Conservation (phyloP, 2,888 invertebrate species). For the Sarcophaga caerulescens region DNA sequence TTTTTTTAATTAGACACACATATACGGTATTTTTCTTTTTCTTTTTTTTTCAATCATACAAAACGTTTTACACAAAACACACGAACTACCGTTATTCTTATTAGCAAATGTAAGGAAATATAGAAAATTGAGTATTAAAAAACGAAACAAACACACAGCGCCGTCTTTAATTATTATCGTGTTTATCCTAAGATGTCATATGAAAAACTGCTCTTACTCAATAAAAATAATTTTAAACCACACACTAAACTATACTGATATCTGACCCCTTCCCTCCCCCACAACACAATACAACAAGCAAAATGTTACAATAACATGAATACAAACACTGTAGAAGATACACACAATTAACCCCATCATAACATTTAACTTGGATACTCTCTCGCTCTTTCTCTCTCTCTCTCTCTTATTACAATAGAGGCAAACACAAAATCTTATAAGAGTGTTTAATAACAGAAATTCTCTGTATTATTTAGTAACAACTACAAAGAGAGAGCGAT, state of each 20-base stretch:
- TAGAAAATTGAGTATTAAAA: background rate
- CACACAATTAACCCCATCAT: slow-evolving; percentile 30
- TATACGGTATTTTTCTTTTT: slow-evolving; percentile 8
- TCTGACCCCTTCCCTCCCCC: background rate
- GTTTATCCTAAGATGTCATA: slow-evolving; percentile 68
- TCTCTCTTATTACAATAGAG: background rate
- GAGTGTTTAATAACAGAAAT: too few species aligned
- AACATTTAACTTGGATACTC: background rate
- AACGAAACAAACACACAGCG: background rate
- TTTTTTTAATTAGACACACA: slow-evolving; percentile 16
- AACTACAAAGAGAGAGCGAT: too few species aligned
- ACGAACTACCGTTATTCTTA: too few species aligned
- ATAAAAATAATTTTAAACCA: slow-evolving; percentile 60
- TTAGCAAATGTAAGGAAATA: background rate
- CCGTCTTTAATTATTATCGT: slow-evolving; percentile 42
- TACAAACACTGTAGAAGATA: background rate
- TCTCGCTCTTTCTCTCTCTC: background rate
- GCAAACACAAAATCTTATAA: background rate
- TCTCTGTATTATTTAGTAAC: too few species aligned
- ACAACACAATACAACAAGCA: background rate
- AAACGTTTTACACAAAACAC: too few species aligned
- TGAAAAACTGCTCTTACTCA: slow-evolving; percentile 72
- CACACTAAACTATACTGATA: slow-evolving; percentile 10
- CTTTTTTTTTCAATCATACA: too few species aligned
- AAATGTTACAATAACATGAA: background rate